A percentile compares a stretch with the other conserved stretches of the same genome.
phyloP scores from a whole-genome alignment of 2,113 vertebrate species.

The Shinisaurus crocodilurus region DNA sequence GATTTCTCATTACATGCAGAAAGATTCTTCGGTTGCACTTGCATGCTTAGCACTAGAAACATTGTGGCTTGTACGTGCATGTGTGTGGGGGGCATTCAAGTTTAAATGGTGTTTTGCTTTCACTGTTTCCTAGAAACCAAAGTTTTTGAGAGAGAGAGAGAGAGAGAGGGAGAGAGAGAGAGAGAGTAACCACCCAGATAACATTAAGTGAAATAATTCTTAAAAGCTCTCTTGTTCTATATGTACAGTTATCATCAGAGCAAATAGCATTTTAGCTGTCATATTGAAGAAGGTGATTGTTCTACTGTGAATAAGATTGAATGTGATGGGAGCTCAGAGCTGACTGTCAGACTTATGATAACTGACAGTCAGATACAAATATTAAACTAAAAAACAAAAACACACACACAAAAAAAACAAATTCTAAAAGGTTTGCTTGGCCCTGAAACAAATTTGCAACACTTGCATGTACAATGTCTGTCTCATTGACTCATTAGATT shows the following conservation, averaged over 20 bases:
- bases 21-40: not conserved
- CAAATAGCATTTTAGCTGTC: conserved; percentile 21
- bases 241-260: not conserved
- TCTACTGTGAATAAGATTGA: conserved; percentile 3
- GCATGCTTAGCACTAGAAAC: not conserved
- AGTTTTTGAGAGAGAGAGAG: conserved; percentile 13
- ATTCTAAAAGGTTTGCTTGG: not conserved
- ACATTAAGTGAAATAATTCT: conserved; percentile 29
- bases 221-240: conserved; percentile 13
- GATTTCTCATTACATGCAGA: not conserved
- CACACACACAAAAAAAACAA: too few relatives aligned
- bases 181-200: not conserved
- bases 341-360: not conserved
- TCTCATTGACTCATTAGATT: conserved; percentile 23
- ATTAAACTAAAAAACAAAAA: not conserved
- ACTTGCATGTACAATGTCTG: not conserved
- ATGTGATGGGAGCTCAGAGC: not conserved
- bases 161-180: not conserved
- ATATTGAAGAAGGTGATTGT: not conserved
- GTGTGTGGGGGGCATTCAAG: not conserved
- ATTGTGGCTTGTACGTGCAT: not conserved
- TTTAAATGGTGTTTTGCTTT: not conserved
- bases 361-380: not conserved
- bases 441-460: not conserved
- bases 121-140: conserved; percentile 2